Percentiles rank a stretch among this genome's conserved stretches.
phyloP scores from a whole-genome alignment of 2,113 vertebrate genomes.

The Colaptes auratus region DNA sequence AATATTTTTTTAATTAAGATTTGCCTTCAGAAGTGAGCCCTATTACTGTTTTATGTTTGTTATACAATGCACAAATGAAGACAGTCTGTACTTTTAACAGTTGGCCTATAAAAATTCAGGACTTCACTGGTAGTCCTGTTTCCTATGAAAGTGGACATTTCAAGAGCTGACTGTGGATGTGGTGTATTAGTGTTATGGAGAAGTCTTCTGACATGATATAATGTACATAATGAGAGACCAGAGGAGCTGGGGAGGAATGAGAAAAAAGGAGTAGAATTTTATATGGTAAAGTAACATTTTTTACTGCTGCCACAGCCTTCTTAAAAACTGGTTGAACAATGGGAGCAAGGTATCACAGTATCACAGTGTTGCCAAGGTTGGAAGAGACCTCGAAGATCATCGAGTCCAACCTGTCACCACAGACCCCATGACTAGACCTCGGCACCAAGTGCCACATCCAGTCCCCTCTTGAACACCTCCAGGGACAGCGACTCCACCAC shows the following conservation, averaged over 20 bases:
- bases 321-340: neutral
- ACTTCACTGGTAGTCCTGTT: constrained; percentile 31
- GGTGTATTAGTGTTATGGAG: neutral
- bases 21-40: constrained; percentile 30
- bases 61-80: constrained; percentile 31
- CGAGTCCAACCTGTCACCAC: too few relatives aligned
- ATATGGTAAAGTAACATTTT: neutral
- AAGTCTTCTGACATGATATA: neutral
- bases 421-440: too few relatives aligned
- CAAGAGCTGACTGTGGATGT: neutral
- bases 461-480: too few relatives aligned
- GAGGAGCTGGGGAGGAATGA: neutral
- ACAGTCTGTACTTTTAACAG: constrained; percentile 17
- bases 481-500: too few relatives aligned
- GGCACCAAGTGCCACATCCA: too few relatives aligned
- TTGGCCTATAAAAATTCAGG: constrained; percentile 35
- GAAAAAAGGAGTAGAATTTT: neutral
- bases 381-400: too few relatives aligned
- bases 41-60: constrained; percentile 53
- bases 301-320: neutral
- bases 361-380: too few relatives aligned
- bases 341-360: neutral
- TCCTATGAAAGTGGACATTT: constrained; percentile 24
- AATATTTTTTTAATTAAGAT: constrained; percentile 58
- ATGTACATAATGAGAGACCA: neutral